Percentiles rank a stretch among this genome's conserved stretches.
These are phyloP conservation scores for Rhaphigaster nebulosa DNA, from an alignment of 2,888 invertebrate genomes.

Conservation along the genomic window DNA sequence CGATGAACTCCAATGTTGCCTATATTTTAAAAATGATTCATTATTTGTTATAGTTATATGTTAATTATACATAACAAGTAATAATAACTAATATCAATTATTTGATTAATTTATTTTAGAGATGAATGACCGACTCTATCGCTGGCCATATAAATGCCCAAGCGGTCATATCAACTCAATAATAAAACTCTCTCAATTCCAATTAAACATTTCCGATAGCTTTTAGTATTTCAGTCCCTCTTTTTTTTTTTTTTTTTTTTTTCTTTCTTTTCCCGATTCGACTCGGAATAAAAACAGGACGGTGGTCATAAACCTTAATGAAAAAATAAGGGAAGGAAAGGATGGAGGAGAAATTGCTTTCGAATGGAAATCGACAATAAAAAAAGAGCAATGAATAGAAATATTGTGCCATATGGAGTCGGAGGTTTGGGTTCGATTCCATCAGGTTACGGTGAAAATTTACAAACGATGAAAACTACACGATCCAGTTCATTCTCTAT, in stretches of 20 bases:
- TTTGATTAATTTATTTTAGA: background rate
- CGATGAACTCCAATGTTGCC: too few relatives aligned
- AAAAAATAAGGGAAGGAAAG: constrained; percentile 32
- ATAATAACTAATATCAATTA: background rate
- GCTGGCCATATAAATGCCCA: background rate
- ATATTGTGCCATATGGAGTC: background rate
- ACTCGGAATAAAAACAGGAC: background rate
- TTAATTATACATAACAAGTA: too few relatives aligned
- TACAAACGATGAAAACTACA: background rate
- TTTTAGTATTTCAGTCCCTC: background rate
- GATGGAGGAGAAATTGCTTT: constrained; percentile 24
- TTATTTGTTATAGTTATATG: too few relatives aligned
- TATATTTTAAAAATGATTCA: too few relatives aligned
- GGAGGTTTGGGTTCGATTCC: background rate
- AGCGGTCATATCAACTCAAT: constrained; percentile 1
- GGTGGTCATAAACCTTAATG: background rate
- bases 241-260: background rate
- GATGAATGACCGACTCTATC: background rate
- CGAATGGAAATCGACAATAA: constrained; percentile 11
- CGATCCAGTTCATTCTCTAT: too few relatives aligned
- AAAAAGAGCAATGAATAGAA: background rate
- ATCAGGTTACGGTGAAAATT: background rate
- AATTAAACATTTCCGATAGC: constrained; percentile 35
- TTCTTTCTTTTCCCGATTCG: background rate
- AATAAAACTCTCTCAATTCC: constrained; percentile 20